These are phyloP conservation scores for Parelbella ahira DNA, from an alignment of 2,888 invertebrate species.

Conservation along the genomic window DNA sequence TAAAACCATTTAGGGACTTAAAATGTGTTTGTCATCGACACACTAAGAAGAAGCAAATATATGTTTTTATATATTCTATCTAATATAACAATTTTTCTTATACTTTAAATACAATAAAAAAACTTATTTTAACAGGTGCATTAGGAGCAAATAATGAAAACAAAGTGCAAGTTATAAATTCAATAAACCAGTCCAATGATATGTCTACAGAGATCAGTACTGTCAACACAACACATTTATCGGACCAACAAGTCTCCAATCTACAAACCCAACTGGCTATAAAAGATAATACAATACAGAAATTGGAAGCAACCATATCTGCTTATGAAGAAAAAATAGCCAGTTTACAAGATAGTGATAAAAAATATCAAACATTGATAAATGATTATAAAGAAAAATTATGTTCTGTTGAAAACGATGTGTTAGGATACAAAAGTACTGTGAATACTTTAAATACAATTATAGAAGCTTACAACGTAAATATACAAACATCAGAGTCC, in stretches of 20 bases:
- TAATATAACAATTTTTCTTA: no score
- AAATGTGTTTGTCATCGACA: no score
- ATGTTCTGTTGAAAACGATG: slow-evolving; percentile 46
- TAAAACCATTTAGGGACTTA: no score
- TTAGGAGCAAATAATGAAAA: slow-evolving; percentile 28
- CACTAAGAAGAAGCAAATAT: no score
- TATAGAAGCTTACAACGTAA: slow-evolving; percentile 49
- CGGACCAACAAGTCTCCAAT: slow-evolving; percentile 38
- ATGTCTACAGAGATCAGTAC: no score
- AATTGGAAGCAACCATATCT: slow-evolving; percentile 49
- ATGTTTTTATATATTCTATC: no score
- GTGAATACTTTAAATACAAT: slow-evolving; percentile 52
- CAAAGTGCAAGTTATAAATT: slow-evolving; percentile 41
- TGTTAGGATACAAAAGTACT: slow-evolving; percentile 46
- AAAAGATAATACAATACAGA: slow-evolving; percentile 45
- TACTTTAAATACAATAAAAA: no score
- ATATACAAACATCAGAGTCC: slow-evolving; percentile 41
- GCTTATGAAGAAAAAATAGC: slow-evolving; percentile 47
- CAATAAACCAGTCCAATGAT: no score
- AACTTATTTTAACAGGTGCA: slow-evolving; percentile 43
- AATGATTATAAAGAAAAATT: slow-evolving; percentile 46
- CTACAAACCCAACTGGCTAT: slow-evolving; percentile 45
- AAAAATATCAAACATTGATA: slow-evolving; percentile 44
- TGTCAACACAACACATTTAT: slow-evolving; percentile 29
- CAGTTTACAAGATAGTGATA: slow-evolving; percentile 47